Conservation (phyloP, 2,113 vertebrate genomes). For the Bujurquina vittata region DNA sequence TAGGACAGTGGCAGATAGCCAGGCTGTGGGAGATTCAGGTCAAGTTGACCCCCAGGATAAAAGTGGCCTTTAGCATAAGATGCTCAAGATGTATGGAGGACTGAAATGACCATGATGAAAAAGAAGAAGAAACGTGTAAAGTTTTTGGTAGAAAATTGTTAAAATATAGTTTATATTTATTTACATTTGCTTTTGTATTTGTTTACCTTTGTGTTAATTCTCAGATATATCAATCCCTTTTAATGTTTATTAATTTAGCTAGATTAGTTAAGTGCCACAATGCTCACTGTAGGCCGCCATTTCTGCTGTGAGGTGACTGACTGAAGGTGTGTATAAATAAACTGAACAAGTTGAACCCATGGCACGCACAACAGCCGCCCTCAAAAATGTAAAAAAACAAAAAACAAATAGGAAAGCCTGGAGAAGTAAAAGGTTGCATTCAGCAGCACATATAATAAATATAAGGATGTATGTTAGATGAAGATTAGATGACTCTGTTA, state of each 20-base stretch:
- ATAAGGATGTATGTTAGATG: not conserved
- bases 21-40: not conserved
- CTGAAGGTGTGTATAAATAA: no score
- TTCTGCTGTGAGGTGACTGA: not conserved
- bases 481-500: no score
- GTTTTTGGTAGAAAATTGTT: no score
- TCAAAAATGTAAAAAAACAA: no score
- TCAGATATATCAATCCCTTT: not conserved
- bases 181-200: not conserved
- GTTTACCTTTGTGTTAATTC: not conserved
- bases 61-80: slow-evolving; percentile 7
- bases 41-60: slow-evolving; percentile 5
- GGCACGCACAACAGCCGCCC: no score
- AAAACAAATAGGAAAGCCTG: no score
- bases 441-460: no score
- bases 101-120: not conserved
- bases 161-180: not conserved
- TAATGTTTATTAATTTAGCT: not conserved
- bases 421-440: no score
- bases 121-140: no score
- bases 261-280: not conserved
- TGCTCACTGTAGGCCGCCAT: not conserved
- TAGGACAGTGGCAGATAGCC: not conserved
- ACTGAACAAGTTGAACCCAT: no score
- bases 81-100: not conserved